Conservation (phyloP, 2,888 invertebrate species). For the Hirtodrosophila duncani region DNA sequence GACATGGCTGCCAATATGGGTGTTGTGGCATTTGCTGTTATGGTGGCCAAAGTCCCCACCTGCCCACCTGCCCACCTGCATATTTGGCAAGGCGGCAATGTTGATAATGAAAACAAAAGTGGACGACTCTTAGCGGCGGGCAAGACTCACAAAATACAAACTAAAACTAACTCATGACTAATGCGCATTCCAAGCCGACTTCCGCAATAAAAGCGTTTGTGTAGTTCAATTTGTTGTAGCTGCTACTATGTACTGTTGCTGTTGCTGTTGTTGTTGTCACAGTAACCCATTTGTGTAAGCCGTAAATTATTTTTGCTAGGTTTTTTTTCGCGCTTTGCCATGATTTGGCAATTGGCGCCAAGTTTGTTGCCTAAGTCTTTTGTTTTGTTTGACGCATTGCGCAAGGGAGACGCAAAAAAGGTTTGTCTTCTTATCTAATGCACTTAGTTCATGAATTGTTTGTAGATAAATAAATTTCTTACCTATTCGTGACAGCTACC, state of each 20-base stretch:
- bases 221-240: background rate
- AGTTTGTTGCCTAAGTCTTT: constrained; percentile 71
- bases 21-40: too few relatives aligned
- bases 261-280: constrained; percentile 27
- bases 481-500: constrained; percentile 56
- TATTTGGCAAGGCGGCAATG: constrained; percentile 51
- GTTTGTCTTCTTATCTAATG: constrained; percentile 37
- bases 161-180: constrained; percentile 49
- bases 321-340: constrained; percentile 21
- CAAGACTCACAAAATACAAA: constrained; percentile 3
- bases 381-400: constrained; percentile 53
- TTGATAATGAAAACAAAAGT: constrained; percentile 63
- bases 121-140: too few relatives aligned
- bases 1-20: constrained; percentile 54
- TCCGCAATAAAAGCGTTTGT: constrained; percentile 30
- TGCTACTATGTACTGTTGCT: constrained; percentile 2
- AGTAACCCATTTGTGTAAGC: constrained; percentile 45
- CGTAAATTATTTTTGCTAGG: constrained; percentile 25
- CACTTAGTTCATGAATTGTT: constrained; percentile 19
- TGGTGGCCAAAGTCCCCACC: too few relatives aligned
- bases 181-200: constrained; percentile 45
- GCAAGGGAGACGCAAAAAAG: constrained; percentile 38
- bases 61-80: too few relatives aligned
- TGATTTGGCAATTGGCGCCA: constrained; percentile 64
- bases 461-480: constrained; percentile 17